Conservation (phyloP, 2,888 invertebrate genomes). For the Idaea dimidiata region DNA sequence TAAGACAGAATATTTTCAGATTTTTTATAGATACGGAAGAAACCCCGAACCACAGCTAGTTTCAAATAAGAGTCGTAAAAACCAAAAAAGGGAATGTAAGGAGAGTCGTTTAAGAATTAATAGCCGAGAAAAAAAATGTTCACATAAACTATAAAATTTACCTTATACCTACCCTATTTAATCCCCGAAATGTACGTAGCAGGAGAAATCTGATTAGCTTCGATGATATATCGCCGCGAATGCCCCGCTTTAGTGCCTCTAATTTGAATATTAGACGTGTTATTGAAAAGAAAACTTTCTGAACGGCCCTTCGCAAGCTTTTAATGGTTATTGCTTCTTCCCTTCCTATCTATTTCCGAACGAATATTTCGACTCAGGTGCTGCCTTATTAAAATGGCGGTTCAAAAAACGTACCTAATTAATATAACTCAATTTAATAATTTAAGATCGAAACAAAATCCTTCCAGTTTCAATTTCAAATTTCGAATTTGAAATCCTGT, state of each 20-base stretch:
- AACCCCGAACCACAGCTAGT: neutral
- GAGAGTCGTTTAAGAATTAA: constrained; percentile 19
- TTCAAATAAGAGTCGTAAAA: constrained; percentile 3
- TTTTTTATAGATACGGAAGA: neutral
- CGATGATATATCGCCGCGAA: constrained; percentile 75
- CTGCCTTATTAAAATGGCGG: constrained; percentile 20
- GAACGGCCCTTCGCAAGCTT: constrained; percentile 70
- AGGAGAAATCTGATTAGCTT: constrained; percentile 44
- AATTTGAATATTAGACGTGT: constrained; percentile 81
- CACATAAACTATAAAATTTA: constrained; percentile 29
- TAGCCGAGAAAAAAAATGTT: constrained; percentile 19
- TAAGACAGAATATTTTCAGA: no score
- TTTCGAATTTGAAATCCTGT: constrained; percentile 12
- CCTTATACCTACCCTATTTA: constrained; percentile 30
- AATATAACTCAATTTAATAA: neutral
- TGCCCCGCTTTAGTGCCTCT: constrained; percentile 72
- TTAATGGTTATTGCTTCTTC: constrained; percentile 77
- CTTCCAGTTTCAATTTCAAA: constrained; percentile 1
- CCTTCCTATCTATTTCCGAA: constrained; percentile 51
- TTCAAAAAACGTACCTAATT: neutral
- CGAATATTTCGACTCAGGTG: constrained; percentile 46
- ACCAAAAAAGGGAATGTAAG: constrained; percentile 4
- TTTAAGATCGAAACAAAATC: neutral
- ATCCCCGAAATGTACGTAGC: constrained; percentile 32
- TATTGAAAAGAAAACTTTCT: constrained; percentile 79